Evolutionary conservation across 1,140 invertebrate species (phyloP), one percentile per base, ranked within the genome.

Genomic region (Metopolophium dirhodum): DNA sequence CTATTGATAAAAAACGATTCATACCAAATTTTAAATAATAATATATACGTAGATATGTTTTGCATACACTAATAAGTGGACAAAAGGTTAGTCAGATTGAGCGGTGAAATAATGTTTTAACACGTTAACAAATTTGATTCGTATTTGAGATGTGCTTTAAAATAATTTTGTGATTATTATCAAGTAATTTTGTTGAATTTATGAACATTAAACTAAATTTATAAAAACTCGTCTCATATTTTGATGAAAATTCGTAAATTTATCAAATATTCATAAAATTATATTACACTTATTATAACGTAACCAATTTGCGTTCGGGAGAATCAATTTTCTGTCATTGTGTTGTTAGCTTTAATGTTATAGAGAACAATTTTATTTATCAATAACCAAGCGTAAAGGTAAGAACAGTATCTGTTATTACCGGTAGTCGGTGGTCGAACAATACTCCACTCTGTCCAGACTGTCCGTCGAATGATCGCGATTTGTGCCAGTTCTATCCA

Each of bases 361-460:
- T n/a, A 41, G 41, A 41, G 41, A 41, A 41, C 41, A 41, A 41
- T 41, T n/a, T n/a, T n/a, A n/a, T n/a, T 41, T 41, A 41, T 41
- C 41, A 41, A 41, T 41, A 41, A 3, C 41, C 41, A 41, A 41
- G 41, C 41, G 4, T 41, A 41, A 41, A 41, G 41, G 41, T 41
- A 41, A 41, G 41, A 41, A 41, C 41, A 41, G 3, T 41, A 37
- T 37, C 37, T 61, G 9, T 23, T 88, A 51, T 93, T 82, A 93
- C 88, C 85, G 57, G 88, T 54, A 93, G 45, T 93, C 83, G 6
- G 86, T n/a, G 23, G 77, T 93, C 18, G 91, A 93, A 35, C 82
- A 83, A 85, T n/a, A 94, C 14, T 86, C 89, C 77, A 41, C 77
- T 22, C 51, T 90, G 83, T 87, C 90, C 23, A 90, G 54, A 26